Evolutionary conservation across 2,797 vertebrate species (phyloP).

Genomic region (Amblyraja radiata): DNA sequence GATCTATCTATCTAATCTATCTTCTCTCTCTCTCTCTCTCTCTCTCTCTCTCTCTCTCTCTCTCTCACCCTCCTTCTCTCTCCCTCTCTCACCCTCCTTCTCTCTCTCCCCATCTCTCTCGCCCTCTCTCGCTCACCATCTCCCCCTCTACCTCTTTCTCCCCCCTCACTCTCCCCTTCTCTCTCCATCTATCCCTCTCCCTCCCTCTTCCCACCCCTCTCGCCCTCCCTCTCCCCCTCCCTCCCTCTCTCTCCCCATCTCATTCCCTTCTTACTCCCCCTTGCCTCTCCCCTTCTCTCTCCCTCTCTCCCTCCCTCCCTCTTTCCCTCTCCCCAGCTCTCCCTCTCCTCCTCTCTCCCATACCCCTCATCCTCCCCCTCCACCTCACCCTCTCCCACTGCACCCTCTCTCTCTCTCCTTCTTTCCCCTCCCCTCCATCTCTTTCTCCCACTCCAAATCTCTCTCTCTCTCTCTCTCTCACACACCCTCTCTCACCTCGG

Average conservation of each 20-base stretch:
- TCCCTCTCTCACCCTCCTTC: too few relatives aligned
- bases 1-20: too few relatives aligned
- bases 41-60: background rate
- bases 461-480: too few relatives aligned
- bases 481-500: too few relatives aligned
- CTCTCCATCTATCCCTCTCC: background rate
- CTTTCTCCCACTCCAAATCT: too few relatives aligned
- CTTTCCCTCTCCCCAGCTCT: background rate
- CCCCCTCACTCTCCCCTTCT: background rate
- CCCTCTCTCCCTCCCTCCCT: background rate
- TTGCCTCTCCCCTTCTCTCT: background rate
- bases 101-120: background rate
- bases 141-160: too few relatives aligned
- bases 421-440: too few relatives aligned
- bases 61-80: background rate
- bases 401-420: too few relatives aligned
- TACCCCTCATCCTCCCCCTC: too few relatives aligned
- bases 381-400: too few relatives aligned
- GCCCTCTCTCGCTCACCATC: accelerated
- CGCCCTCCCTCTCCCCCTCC: background rate
- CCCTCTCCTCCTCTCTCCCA: too few relatives aligned
- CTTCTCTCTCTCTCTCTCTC: background rate
- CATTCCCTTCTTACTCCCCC: too few relatives aligned
- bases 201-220: background rate
- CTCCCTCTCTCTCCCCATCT: background rate